Conservation (phyloP, 2,113 vertebrate species). For the Panurus biarmicus region DNA sequence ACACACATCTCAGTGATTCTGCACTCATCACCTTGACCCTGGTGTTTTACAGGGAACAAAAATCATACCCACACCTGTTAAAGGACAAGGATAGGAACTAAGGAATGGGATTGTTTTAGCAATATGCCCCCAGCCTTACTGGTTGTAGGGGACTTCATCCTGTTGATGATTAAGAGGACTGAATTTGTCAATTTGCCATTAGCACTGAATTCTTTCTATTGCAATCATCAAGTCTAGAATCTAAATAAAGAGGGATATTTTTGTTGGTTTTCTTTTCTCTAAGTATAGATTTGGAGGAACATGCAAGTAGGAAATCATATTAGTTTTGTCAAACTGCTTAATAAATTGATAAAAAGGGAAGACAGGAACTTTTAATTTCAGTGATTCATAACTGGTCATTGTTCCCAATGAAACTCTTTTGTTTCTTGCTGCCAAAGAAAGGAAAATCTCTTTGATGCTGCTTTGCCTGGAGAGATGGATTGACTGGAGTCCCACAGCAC, state of each 20-base stretch:
- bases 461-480: neutral
- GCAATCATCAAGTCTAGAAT: neutral
- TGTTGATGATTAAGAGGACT: neutral
- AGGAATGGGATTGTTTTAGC: neutral
- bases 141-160: neutral
- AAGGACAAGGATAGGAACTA: neutral
- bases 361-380: neutral
- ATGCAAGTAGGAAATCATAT: neutral
- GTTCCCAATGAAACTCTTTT: neutral
- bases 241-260: neutral
- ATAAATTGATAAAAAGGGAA: neutral
- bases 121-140: neutral
- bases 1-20: conserved; percentile 36
- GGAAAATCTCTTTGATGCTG: neutral
- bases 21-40: neutral
- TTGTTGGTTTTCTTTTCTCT: neutral
- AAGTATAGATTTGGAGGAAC: neutral
- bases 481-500: neutral
- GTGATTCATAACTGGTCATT: neutral
- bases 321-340: neutral
- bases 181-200: neutral
- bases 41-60: neutral
- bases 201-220: neutral
- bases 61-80: neutral
- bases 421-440: neutral